These are phyloP conservation scores for Gallinago nigripennis DNA, from an alignment of 2,797 vertebrate species.

Conservation along the genomic window DNA sequence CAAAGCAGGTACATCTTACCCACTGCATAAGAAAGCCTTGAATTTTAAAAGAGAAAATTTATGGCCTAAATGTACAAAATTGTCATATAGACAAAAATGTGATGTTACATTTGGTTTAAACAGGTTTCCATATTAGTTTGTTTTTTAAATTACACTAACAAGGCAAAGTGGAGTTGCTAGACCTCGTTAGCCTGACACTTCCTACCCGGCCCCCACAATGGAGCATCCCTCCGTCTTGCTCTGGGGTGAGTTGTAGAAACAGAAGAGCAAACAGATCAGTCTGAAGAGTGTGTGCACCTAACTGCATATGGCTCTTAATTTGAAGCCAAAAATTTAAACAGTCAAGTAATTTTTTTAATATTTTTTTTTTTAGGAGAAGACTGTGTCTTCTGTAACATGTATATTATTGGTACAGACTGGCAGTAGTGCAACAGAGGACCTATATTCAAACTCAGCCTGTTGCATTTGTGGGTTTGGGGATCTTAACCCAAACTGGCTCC, in stretches of 20 bases:
- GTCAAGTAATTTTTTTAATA: not conserved
- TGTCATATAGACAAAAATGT: not conserved
- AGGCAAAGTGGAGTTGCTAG: not conserved
- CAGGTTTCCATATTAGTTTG: not conserved
- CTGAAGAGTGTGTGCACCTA: not conserved
- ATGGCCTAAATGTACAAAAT: not conserved
- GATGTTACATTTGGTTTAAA: not conserved
- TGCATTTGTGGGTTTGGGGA: not conserved
- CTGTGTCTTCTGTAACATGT: not conserved
- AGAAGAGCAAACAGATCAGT: not conserved
- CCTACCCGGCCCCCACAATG: not conserved
- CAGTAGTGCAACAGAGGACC: not conserved
- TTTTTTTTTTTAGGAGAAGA: not conserved
- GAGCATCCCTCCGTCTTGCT: not conserved
- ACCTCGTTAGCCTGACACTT: not conserved
- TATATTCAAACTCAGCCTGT: not conserved
- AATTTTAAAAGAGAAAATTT: not conserved
- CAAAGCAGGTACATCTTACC: not conserved
- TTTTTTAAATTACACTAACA: not conserved
- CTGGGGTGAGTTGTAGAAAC: not conserved
- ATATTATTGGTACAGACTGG: not conserved
- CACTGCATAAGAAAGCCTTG: not conserved
- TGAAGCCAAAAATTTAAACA: not conserved
- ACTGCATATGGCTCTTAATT: not conserved
- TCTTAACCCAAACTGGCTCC: not conserved